Evolutionary conservation across 2,888 invertebrate genomes (phyloP).

Genomic region (Xanthia icteritia): DNA sequence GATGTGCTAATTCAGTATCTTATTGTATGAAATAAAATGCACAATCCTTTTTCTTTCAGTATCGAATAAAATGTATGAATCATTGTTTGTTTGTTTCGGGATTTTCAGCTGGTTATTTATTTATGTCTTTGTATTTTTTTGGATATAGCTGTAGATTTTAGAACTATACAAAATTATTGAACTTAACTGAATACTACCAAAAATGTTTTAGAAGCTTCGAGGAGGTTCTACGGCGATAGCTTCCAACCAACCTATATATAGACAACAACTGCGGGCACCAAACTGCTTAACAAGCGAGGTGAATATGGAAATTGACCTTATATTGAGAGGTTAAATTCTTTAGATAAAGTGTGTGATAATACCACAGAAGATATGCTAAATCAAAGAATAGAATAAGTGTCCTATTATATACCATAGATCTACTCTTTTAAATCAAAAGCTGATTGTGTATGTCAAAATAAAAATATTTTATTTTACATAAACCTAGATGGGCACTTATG

Average conservation of each 20-base stretch:
- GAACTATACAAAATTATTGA: background rate
- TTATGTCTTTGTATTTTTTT: background rate
- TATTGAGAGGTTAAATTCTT: background rate
- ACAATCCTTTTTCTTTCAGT: background rate
- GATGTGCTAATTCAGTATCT: background rate
- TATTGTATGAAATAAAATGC: background rate
- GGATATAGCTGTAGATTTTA: background rate
- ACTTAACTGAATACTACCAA: background rate
- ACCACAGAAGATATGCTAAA: no score
- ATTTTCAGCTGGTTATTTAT: background rate
- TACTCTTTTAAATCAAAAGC: background rate
- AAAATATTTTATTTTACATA: no score
- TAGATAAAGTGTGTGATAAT: background rate
- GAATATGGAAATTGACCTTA: background rate
- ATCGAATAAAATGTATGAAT: background rate
- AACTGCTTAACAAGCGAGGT: background rate
- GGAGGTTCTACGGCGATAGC: background rate
- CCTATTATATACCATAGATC: no score
- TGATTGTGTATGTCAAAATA: background rate
- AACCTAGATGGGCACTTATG: no score
- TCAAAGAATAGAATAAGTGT: background rate
- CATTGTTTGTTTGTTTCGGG: background rate
- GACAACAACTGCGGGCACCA: background rate
- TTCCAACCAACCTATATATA: background rate
- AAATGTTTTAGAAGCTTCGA: background rate